A percentile compares a stretch with the other conserved stretches of the same genome.
Conservation (phyloP, 2,113 vertebrate species). For the Esox niger region DNA sequence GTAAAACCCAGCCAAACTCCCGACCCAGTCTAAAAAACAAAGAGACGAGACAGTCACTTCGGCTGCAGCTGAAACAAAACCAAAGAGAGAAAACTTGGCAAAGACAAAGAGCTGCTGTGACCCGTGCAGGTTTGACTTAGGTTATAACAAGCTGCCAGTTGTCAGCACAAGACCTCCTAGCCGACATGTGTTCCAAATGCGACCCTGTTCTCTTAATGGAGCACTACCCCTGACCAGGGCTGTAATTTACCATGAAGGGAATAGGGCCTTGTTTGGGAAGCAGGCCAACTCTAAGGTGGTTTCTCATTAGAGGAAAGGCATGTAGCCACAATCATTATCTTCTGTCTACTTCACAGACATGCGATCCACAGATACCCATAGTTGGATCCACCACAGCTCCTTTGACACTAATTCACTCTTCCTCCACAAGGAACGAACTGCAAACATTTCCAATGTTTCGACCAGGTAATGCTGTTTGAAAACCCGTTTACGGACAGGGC, state of each 20-base stretch:
- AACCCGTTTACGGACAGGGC: neutral
- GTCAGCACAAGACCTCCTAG: conserved; percentile 39
- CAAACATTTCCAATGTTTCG: neutral
- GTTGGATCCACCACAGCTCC: conserved; percentile 21
- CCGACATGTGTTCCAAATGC: no score
- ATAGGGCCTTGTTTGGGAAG: no score
- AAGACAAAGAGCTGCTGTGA: conserved; percentile 17
- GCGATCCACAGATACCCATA: conserved; percentile 7
- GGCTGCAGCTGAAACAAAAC: neutral
- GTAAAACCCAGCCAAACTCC: neutral
- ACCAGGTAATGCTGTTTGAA: neutral
- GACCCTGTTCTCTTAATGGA: no score
- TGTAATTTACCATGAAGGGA: no score
- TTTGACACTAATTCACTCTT: conserved; percentile 47
- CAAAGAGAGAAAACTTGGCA: conserved; percentile 11
- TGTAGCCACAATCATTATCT: conserved; percentile 21
- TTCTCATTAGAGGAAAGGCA: conserved; percentile 37
- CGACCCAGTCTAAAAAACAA: neutral
- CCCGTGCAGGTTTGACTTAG: conserved; percentile 16
- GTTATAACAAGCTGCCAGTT: conserved; percentile 56
- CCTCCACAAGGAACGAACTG: neutral
- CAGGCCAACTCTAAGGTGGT: conserved; percentile 32
- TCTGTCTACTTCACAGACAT: conserved; percentile 10
- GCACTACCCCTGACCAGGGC: no score
- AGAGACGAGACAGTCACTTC: neutral